These are phyloP conservation scores for Cyanoramphus novaezelandiae DNA, from an alignment of 2,113 vertebrate species.

Conservation along the genomic window DNA sequence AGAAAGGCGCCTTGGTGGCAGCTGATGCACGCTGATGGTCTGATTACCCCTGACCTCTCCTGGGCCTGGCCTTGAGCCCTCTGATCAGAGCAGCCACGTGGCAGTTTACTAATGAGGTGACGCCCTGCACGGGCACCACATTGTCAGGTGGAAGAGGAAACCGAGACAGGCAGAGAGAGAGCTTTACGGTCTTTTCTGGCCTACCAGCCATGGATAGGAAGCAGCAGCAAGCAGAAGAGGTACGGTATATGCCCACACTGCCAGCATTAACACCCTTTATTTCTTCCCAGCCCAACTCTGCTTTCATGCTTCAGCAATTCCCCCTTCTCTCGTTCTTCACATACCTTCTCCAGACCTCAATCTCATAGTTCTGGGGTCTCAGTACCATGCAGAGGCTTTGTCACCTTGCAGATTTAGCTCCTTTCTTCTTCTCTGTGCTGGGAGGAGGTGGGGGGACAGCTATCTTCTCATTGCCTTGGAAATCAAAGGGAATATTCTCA, in stretches of 20 bases:
- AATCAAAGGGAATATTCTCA: background rate
- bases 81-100: conserved; percentile 68
- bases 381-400: background rate
- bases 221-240: conserved; percentile 68
- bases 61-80: conserved; percentile 28
- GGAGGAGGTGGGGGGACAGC: background rate
- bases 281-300: background rate
- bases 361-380: background rate
- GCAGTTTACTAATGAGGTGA: conserved; percentile 62
- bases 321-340: background rate
- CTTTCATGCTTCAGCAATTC: background rate
- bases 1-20: background rate
- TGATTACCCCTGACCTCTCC: background rate
- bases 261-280: background rate
- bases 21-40: fast-evolving
- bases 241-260: conserved; percentile 52
- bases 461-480: background rate
- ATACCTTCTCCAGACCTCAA: background rate
- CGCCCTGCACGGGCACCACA: conserved; percentile 52
- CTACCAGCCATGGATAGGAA: conserved; percentile 69
- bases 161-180: conserved; percentile 68
- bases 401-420: background rate
- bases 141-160: conserved; percentile 74
- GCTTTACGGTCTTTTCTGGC: conserved; percentile 51
- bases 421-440: background rate